Evolutionary conservation across 2,888 invertebrate species (phyloP).

Genomic region (Dimorphilus gyrociliatus): DNA sequence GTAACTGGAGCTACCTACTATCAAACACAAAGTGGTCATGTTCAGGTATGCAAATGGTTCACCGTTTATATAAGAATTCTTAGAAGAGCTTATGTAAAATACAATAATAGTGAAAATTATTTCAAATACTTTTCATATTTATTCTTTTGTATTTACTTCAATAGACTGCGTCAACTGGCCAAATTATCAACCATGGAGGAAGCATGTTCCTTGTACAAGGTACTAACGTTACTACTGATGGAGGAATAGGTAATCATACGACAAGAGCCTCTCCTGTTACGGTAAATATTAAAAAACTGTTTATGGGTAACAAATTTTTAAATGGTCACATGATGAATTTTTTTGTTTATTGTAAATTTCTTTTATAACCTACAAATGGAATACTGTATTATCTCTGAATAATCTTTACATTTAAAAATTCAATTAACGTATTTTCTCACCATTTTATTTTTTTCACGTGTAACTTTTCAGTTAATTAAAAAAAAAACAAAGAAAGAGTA

Average conservation of each 20-base stretch:
- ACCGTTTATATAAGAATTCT: conserved; percentile 47
- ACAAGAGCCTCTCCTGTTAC: conserved; percentile 76
- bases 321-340: no score
- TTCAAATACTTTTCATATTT: conserved; percentile 1
- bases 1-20: conserved; percentile 50
- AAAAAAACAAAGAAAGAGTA: no score
- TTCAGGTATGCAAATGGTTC: no score
- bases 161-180: conserved; percentile 18
- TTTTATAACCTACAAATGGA: no score
- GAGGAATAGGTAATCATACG: conserved; percentile 53
- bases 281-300: conserved; percentile 52
- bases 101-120: not conserved
- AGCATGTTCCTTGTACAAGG: conserved; percentile 49
- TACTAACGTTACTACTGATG: conserved; percentile 43
- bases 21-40: no score
- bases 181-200: conserved; percentile 34
- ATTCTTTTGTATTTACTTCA: conserved; percentile 12
- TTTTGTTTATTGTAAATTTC: no score
- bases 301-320: no score
- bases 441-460: no score
- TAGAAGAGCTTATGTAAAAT: not conserved
- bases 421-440: no score
- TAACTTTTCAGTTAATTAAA: no score
- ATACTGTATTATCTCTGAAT: no score
- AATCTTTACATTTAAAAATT: no score